phyloP scores from a whole-genome alignment of 2,888 invertebrate species.

The Drosophila nr. fundita region DNA sequence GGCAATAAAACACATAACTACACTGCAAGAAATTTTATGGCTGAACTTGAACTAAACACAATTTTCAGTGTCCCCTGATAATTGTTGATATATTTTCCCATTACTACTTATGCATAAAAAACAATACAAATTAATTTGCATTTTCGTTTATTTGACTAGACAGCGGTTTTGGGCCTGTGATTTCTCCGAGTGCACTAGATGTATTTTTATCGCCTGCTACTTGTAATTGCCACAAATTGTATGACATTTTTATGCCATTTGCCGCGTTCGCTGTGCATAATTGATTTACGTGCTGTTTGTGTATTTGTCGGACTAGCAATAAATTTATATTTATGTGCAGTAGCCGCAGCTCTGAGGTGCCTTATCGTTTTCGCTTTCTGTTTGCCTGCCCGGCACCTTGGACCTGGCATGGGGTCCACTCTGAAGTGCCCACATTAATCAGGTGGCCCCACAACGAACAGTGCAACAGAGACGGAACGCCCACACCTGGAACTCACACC shows the following conservation, averaged over 20 bases:
- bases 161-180: neutral
- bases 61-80: neutral
- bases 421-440: slow-evolving; percentile 72
- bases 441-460: slow-evolving; percentile 34
- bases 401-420: slow-evolving; percentile 6
- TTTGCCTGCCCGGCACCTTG: slow-evolving; percentile 16
- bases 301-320: slow-evolving; percentile 58
- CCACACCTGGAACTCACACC: slow-evolving; percentile 46
- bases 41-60: neutral
- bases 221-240: slow-evolving; percentile 82
- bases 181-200: slow-evolving; percentile 38
- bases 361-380: slow-evolving; percentile 79
- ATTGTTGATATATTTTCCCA: neutral
- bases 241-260: slow-evolving; percentile 79
- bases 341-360: slow-evolving; percentile 53
- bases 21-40: slow-evolving; percentile 29
- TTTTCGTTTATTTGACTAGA: neutral
- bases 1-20: slow-evolving; percentile 29
- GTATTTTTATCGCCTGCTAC: slow-evolving; percentile 75
- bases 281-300: slow-evolving; percentile 76
- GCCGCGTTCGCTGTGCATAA: slow-evolving; percentile 62
- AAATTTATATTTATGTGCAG: slow-evolving; percentile 60
- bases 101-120: neutral
- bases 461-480: slow-evolving; percentile 40
- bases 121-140: neutral